Base-by-base conservation (phyloP, 2,888 invertebrate genomes). In the Amphiduros pacificus region DNA sequence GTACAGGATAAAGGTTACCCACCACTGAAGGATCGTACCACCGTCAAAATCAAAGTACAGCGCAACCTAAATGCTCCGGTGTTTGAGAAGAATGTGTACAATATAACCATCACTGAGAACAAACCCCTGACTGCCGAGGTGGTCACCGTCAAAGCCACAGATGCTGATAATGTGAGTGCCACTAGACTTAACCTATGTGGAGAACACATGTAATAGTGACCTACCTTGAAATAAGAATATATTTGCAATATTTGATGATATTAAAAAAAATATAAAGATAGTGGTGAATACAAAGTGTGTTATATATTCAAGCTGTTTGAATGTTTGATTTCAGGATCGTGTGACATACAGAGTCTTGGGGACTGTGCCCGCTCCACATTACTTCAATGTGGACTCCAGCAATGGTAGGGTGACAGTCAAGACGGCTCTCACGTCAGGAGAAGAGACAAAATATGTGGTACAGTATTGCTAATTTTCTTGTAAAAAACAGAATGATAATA, bases 351-450 rank as follows among this genome's bases (percentile, higher is more conserved):
- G 56, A n/a, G 49, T 65, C 20, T n/a, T 40, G 4, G 62, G 55
- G 9, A 14, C 26, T 22, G 48, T 60, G 24, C 57, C 60, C n/a
- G 59, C 69, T 0, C 44, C 54, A 14, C 90, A 90, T 72, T 94
- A 92, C 81, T 95, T 95, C 85, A 89, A 90, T 71, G 90, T 95
- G 6, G 92, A 94, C 79, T 88, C 91, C 0, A 92, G 92, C 64
- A 89, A 89, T 0, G 95, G 94, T 0, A 88, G 89, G 0, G 84
- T 95, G 17, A 86, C 89, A 60, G 89, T 94, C 0, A 87, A 91
- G 40, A 73, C 74, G 28, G 20, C 55, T 9, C 61, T 66, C 20
- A 48, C 44, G 22, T 22, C 22, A 20, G 57, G 60, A 3, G 28
- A 57, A 5, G 62, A 64, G 32, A 62, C 62, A 26, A 26, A 40